A percentile compares a stretch with the other conserved stretches of the same genome.
Evolutionary conservation across 2,797 vertebrate genomes (phyloP).

Genomic region (Dromococcyx pavoninus): DNA sequence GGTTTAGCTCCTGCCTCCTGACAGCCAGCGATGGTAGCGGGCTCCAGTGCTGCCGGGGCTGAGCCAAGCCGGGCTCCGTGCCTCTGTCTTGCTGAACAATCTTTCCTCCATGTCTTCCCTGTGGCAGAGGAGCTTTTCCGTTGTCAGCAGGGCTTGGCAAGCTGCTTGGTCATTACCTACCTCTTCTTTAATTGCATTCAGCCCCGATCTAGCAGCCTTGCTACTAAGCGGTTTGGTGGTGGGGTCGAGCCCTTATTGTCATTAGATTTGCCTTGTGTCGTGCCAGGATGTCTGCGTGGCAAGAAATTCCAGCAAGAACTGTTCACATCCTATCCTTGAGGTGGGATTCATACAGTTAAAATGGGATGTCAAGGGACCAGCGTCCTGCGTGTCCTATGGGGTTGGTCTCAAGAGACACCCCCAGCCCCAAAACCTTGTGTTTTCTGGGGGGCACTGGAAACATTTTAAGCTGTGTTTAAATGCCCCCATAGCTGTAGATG

Average conservation of each 20-base stretch:
- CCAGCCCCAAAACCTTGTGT: neutral
- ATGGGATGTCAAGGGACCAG: neutral
- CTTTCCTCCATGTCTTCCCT: neutral
- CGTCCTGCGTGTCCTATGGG: neutral
- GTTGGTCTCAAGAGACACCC: neutral
- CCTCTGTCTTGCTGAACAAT: neutral
- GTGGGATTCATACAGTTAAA: neutral
- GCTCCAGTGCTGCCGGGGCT: neutral
- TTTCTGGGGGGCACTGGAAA: neutral
- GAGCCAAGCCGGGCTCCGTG: neutral
- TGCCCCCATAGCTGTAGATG: neutral
- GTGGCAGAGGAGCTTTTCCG: neutral
- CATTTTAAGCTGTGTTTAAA: neutral
- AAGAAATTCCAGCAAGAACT: neutral
- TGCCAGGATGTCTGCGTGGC: neutral
- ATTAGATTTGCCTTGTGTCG: neutral
- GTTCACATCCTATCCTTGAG: neutral
- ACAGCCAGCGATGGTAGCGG: neutral
- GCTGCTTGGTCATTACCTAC: neutral
- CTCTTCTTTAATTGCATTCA: neutral
- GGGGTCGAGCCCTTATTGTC: neutral
- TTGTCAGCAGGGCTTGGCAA: neutral
- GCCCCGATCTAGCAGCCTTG: neutral
- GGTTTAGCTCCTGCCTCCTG: conserved; percentile 12
- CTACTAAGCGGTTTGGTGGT: neutral